Base-by-base conservation (phyloP, 2,113 vertebrate species). In the Shinisaurus crocodilurus region DNA sequence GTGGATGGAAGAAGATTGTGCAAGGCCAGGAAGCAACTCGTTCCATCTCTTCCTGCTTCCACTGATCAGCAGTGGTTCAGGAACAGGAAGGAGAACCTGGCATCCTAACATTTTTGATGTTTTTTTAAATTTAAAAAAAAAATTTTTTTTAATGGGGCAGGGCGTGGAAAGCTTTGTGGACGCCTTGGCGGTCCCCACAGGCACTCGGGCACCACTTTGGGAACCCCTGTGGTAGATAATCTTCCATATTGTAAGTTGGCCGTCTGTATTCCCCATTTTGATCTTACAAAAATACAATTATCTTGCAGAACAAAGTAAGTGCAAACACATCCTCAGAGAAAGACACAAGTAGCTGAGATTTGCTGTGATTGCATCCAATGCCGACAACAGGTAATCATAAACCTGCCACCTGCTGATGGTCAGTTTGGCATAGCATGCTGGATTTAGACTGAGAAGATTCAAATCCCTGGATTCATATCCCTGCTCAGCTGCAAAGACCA, bases 311-410 rank as follows among this genome's bases (percentile, higher is more conserved):
- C 76, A 69, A 69, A 23, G 34, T 70, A 70, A 88, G 15, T 79
- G 54, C 57, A 79, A 87, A 32, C 54, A 32, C 72, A 88, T 85
- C 67, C 93, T 37, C 27, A 54, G 34, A 32, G 65, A 77, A 77
- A 85, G 83, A 93, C 90, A 29, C 88, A 69, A 50, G 79, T 86
- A 79, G 83, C 89, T 89, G 29, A 27, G 82, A 74, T 88, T 84
- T 29, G 32, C 23, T 89, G 63, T 85, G 34, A 63, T 40, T 54
- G 85, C 84, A 50, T 76, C 84, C 87, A 74, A 90, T 76, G 45
- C 4, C 29, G 50, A 60, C 50, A 83, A 40, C 6, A 79, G 12
- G 72, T 63, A 48, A 76, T n/a, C 25, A 75, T 77, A 88, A 79
- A 32, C 45, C 34, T 82, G 32, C 23, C 10, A 88, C 40, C 34